These are phyloP conservation scores for Saxicola maurus DNA, from an alignment of 2,797 vertebrate genomes.

Conservation along the genomic window DNA sequence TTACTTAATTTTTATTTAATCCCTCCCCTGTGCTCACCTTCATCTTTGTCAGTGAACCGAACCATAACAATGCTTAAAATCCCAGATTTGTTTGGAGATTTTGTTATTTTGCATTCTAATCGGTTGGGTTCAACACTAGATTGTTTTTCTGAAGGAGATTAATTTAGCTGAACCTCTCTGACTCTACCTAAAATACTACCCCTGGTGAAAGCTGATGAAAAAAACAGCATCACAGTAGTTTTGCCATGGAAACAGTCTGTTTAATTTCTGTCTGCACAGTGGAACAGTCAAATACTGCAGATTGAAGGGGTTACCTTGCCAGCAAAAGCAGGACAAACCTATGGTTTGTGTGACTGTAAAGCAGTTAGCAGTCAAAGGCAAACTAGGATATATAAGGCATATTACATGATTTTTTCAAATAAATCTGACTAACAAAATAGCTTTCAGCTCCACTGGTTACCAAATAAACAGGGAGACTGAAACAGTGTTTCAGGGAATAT, in stretches of 20 bases:
- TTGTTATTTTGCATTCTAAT: background rate
- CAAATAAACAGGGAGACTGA: background rate
- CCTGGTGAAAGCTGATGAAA: background rate
- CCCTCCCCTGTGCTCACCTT: background rate
- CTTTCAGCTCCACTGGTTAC: background rate
- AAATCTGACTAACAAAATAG: conserved; percentile 36
- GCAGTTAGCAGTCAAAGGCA: conserved; percentile 50
- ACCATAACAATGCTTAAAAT: background rate
- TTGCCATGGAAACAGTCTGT: background rate
- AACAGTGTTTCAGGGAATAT: conserved; percentile 21
- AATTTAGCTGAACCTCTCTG: rapidly evolving
- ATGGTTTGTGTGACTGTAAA: conserved; percentile 9
- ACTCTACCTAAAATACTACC: background rate
- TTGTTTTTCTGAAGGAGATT: background rate
- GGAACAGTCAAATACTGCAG: background rate
- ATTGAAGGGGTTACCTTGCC: background rate
- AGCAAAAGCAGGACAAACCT: background rate
- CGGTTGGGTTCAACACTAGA: background rate
- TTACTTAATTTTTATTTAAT: background rate
- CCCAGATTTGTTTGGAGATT: background rate
- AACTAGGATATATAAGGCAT: conserved; percentile 21
- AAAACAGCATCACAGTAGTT: background rate
- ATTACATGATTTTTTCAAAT: conserved; percentile 32
- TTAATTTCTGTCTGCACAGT: background rate
- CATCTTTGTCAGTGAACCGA: background rate